Evolutionary conservation across 2,888 invertebrate species (phyloP).

Genomic region (Tiphia femorata): DNA sequence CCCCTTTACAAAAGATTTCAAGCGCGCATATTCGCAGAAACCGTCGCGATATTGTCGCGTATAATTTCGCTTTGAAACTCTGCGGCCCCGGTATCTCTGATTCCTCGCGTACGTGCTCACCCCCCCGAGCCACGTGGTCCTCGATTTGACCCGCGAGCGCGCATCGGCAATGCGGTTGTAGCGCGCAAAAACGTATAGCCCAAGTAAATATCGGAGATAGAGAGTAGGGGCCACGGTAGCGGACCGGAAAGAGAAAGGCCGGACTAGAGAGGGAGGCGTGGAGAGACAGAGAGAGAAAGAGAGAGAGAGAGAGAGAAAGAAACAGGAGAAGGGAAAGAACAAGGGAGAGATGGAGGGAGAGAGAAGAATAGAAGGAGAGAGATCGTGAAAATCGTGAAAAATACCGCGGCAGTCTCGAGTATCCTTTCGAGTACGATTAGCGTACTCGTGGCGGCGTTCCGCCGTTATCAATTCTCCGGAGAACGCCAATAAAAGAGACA

Average conservation of each 20-base stretch:
- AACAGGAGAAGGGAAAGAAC: neutral
- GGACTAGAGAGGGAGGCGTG: neutral
- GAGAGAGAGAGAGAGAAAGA: constrained; percentile 10
- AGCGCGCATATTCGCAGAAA: too few relatives aligned
- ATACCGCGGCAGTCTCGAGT: constrained; percentile 52
- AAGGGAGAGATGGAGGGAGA: too few relatives aligned
- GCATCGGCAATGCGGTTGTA: constrained; percentile 25
- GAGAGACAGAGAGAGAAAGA: constrained; percentile 14
- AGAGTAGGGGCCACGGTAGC: neutral
- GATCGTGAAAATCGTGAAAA: constrained; percentile 49
- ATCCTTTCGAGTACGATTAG: constrained; percentile 54
- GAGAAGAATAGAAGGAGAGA: constrained; percentile 18
- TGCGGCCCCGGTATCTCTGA: too few relatives aligned
- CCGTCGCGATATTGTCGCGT: too few relatives aligned
- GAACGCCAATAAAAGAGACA: constrained; percentile 61
- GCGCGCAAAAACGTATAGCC: constrained; percentile 32
- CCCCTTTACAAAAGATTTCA: too few relatives aligned
- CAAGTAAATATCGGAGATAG: constrained; percentile 44
- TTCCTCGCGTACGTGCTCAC: neutral
- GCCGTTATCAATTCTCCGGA: constrained; percentile 60
- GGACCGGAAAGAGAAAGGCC: neutral
- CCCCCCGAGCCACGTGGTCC: constrained; percentile 27
- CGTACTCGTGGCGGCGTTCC: constrained; percentile 50
- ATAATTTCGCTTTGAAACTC: too few relatives aligned
- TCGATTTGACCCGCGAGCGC: constrained; percentile 35